Evolutionary conservation across 2,113 vertebrate species (phyloP).

Genomic region (Pelvicachromis taeniatus): DNA sequence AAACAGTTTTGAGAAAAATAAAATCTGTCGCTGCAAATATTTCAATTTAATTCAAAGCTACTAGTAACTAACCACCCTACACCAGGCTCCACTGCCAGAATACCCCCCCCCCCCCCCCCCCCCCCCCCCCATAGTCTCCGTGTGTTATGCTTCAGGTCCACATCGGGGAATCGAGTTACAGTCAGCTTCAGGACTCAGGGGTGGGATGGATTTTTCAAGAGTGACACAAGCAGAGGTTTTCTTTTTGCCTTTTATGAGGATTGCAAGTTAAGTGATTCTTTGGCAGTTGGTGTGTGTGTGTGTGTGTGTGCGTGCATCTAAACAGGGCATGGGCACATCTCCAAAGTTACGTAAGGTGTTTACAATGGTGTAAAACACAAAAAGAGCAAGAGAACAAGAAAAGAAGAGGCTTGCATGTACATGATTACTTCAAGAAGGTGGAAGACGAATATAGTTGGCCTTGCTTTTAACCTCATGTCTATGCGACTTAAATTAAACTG

Average conservation of each 20-base stretch:
- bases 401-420: background rate
- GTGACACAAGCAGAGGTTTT: constrained; percentile 43
- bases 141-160: constrained; percentile 41
- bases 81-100: constrained; percentile 48
- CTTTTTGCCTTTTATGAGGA: constrained; percentile 3
- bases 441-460: background rate
- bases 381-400: background rate
- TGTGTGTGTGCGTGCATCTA: background rate
- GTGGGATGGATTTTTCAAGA: constrained; percentile 31
- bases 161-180: constrained; percentile 56
- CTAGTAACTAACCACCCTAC: constrained; percentile 29
- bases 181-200: constrained; percentile 29
- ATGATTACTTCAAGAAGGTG: background rate
- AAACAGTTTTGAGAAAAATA: constrained; percentile 24
- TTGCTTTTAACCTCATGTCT: background rate
- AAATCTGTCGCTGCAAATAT: constrained; percentile 37
- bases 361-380: background rate
- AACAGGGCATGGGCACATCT: background rate
- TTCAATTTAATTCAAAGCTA: constrained; percentile 39
- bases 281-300: background rate
- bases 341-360: background rate
- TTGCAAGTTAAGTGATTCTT: constrained; percentile 2
- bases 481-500: background rate
- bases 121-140: background rate
- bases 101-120: background rate